Conservation (phyloP, 2,888 invertebrate genomes). For the Sarcophaga rosellei region DNA sequence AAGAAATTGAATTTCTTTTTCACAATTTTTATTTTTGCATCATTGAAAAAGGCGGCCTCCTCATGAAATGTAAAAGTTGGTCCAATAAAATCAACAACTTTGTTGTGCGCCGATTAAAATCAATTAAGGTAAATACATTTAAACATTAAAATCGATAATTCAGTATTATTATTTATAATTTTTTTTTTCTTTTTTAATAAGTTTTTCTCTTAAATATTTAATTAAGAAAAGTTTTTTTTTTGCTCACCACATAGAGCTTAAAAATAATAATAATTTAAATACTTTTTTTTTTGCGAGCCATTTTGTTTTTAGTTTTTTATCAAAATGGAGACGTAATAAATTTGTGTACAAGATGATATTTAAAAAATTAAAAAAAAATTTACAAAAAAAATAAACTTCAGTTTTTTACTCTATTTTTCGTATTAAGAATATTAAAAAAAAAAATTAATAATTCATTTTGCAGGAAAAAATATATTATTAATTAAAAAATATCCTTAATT, state of each 20-base stretch:
- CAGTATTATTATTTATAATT: not conserved
- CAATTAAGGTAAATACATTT: conserved; percentile 78
- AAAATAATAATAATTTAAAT: too few relatives aligned
- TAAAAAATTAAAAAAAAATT: too few relatives aligned
- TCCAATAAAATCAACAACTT: conserved; percentile 81
- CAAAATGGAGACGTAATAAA: too few relatives aligned
- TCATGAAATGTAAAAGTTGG: conserved; percentile 82
- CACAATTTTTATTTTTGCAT: conserved; percentile 19
- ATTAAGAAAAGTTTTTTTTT: too few relatives aligned
- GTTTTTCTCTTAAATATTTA: not conserved
- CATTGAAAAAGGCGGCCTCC: conserved; percentile 72
- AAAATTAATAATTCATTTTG: too few relatives aligned
- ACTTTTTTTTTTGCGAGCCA: not conserved
- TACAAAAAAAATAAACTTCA: too few relatives aligned
- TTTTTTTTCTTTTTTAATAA: not conserved
- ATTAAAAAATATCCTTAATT: too few relatives aligned
- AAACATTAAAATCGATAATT: not conserved
- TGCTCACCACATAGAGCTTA: too few relatives aligned
- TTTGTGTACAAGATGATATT: too few relatives aligned
- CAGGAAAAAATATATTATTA: too few relatives aligned
- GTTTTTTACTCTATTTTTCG: too few relatives aligned
- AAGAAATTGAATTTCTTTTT: not conserved
- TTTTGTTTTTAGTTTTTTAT: conserved; percentile 1
- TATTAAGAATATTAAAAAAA: too few relatives aligned
- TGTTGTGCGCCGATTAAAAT: conserved; percentile 80